These are phyloP conservation scores for Archaeoteleia sp. DNA, from an alignment of 2,888 invertebrate species.

Conservation along the genomic window DNA sequence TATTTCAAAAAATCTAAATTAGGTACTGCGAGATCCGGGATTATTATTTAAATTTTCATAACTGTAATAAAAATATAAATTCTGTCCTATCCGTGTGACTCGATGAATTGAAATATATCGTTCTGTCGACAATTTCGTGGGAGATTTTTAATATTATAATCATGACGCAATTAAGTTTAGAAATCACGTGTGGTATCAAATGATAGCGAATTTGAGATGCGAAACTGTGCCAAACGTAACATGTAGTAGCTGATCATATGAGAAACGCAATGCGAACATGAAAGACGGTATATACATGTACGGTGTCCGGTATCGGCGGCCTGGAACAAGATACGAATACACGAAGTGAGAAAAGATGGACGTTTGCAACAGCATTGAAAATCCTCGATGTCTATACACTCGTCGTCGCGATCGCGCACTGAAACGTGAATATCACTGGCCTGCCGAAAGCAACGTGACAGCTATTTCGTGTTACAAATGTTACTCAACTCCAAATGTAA, in stretches of 20 bases:
- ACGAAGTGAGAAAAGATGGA: conserved; percentile 44
- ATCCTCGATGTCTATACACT: conserved; percentile 23
- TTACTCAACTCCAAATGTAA: conserved; percentile 26
- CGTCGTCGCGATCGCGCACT: conserved; percentile 41
- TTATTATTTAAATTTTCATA: too few relatives aligned
- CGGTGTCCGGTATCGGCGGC: conserved; percentile 45
- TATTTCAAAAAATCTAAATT: too few relatives aligned
- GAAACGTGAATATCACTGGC: conserved; percentile 47
- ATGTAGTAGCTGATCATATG: conserved; percentile 34
- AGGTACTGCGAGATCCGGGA: too few relatives aligned
- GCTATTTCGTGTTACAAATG: conserved; percentile 47
- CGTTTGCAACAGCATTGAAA: conserved; percentile 29
- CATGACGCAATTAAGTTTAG: too few relatives aligned
- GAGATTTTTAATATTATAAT: conserved; percentile 17
- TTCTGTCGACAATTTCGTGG: too few relatives aligned
- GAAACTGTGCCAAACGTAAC: conserved; percentile 34
- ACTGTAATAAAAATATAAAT: too few relatives aligned
- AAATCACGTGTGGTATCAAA: conserved; percentile 23
- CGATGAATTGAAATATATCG: too few relatives aligned
- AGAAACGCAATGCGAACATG: conserved; percentile 39
- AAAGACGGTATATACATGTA: conserved; percentile 24
- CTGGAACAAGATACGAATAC: conserved; percentile 46
- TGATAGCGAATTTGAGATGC: conserved; percentile 41
- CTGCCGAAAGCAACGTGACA: conserved; percentile 40
- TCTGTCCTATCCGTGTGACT: too few relatives aligned